phyloP scores from a whole-genome alignment of 2,797 vertebrate species.

The Alectoris magna region DNA sequence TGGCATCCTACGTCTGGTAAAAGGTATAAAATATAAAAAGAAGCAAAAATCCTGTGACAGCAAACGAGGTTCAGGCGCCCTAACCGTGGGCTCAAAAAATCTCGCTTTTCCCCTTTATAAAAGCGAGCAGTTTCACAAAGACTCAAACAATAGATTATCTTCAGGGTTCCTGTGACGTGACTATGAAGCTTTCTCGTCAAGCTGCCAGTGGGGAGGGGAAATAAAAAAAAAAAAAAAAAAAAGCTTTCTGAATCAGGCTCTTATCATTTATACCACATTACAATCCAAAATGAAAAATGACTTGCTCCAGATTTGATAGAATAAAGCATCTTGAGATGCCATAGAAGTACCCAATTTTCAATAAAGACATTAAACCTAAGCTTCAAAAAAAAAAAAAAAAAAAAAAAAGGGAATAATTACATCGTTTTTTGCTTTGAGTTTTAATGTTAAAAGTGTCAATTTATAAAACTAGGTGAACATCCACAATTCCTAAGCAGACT shows the following conservation, averaged over 20 bases:
- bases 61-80: background rate
- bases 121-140: conserved; percentile 27
- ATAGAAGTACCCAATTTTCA: conserved; percentile 69
- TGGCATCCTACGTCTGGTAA: background rate
- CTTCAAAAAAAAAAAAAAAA: conserved; percentile 50
- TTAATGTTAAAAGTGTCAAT: conserved; percentile 75
- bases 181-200: conserved; percentile 33
- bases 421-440: conserved; percentile 75
- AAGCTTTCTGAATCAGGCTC: conserved; percentile 60
- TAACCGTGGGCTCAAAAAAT: conserved; percentile 38
- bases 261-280: conserved; percentile 76
- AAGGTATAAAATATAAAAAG: background rate
- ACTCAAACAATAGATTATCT: conserved; percentile 68
- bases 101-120: conserved; percentile 13
- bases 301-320: conserved; percentile 73
- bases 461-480: conserved; percentile 78
- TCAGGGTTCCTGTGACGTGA: conserved; percentile 68
- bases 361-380: conserved; percentile 76
- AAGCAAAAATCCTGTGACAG: conserved; percentile 21
- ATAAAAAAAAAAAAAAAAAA: background rate
- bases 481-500: conserved; percentile 69
- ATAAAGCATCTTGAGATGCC: conserved; percentile 76
- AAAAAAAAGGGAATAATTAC: conserved; percentile 71
- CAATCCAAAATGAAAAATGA: conserved; percentile 77
- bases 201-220: background rate